Evolutionary conservation across 2,888 invertebrate genomes (phyloP).

Genomic region (Eucera pruinosa): DNA sequence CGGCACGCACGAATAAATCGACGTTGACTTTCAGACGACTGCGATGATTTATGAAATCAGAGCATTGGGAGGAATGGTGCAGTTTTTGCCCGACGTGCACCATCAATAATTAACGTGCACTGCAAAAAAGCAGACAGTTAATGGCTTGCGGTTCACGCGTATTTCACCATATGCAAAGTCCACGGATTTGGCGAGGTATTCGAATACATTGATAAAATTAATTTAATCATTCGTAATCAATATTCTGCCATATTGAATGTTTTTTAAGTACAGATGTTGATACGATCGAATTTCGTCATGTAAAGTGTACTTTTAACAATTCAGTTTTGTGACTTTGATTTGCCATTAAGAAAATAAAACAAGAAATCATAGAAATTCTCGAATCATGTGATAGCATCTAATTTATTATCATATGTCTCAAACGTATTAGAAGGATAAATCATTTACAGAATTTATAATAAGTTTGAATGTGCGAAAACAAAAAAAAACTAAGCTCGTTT

Average conservation of each 20-base stretch:
- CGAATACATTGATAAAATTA: slow-evolving; percentile 8
- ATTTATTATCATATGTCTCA: no score
- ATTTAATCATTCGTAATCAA: slow-evolving; percentile 9
- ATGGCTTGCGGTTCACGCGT: slow-evolving; percentile 52
- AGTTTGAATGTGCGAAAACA: background rate
- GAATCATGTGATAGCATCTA: no score
- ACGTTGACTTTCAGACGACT: slow-evolving; percentile 17
- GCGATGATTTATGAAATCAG: slow-evolving; percentile 17
- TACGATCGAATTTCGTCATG: background rate
- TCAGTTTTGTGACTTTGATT: no score
- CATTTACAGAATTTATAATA: background rate
- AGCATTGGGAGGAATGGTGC: background rate
- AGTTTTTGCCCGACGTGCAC: background rate
- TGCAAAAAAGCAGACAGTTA: slow-evolving; percentile 40
- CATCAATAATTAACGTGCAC: slow-evolving; percentile 50
- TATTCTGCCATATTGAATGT: background rate
- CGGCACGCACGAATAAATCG: slow-evolving; percentile 18
- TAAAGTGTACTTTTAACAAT: no score
- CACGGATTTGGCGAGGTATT: slow-evolving; percentile 37
- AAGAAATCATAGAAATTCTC: no score
- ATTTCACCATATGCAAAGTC: background rate
- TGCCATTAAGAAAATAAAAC: no score
- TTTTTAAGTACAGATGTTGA: background rate
- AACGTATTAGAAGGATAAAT: no score
- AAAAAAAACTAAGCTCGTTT: no score